Base-by-base conservation (phyloP, 2,113 vertebrate genomes). In the Trichomycterus rosablanca region DNA sequence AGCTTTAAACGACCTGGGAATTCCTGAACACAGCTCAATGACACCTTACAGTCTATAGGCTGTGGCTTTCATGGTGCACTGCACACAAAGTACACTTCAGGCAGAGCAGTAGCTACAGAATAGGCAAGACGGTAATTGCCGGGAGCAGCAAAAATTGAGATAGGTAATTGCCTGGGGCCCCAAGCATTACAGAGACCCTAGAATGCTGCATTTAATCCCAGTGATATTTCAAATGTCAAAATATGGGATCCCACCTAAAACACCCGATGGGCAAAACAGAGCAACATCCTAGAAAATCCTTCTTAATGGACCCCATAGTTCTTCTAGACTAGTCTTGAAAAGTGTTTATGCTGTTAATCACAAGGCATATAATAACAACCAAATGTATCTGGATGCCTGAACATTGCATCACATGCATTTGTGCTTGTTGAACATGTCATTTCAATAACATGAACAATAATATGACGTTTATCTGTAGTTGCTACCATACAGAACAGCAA, bases 11-110 rank as follows among this genome's bases (percentile, higher is more conserved):
- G 9, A 46, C 15, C 9, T 54, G 42, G 42, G 51, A 46, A 64
- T 64, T 46, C 51, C 51, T 51, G 15, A 42, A 20, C 20, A 50
- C 19, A n/a, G n/a, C 34, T 60, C 32, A 19, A 42, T n/a, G 35
- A 40, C 12, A 7, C 46, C 22, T 61, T 49, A 18, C 4, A 24
- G 5, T 20, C 14, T 12, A 22, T 14, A 5, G 12, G 19, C n/a
- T n/a, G 3, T 4, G 26, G 12, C 37, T 14, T 12, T n/a, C 37
- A 40, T n/a, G 5, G 15, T 40, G 37, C 37, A 37, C 34, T 37
- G 2, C 34, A 12, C 34, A 37, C 30, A 32, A 32, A 35, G 34
- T 35, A 35, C 49, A 52, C 16, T 14, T 34, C 16, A 34, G 49
- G 15, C 12, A 3, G 20, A 48, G 20, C 1, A 11, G 37, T n/a